Evolutionary conservation across 2,113 vertebrate genomes (phyloP).

Genomic region (Saguinus midas): DNA sequence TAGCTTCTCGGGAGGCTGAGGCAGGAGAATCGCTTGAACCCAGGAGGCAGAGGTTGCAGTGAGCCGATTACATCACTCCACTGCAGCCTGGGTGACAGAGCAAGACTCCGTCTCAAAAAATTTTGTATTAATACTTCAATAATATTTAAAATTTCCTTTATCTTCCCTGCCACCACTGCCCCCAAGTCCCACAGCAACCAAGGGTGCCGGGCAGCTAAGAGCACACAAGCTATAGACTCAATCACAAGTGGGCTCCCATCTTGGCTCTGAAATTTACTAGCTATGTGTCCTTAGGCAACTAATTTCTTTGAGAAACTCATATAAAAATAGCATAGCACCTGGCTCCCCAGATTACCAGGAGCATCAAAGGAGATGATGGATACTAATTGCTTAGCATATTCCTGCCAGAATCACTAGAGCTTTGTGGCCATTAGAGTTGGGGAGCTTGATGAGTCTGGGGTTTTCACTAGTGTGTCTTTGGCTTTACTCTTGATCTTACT

Average conservation of each 20-base stretch:
- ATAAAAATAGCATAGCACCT: not conserved
- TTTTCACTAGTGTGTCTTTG: not conserved
- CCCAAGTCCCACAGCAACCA: not conserved
- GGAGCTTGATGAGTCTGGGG: not conserved
- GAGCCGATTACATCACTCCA: too few relatives aligned
- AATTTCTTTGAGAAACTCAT: conserved; percentile 33
- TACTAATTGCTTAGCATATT: not conserved
- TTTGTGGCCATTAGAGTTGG: not conserved
- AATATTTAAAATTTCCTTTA: not conserved
- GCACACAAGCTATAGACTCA: not conserved
- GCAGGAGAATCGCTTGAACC: too few relatives aligned
- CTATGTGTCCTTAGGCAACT: not conserved
- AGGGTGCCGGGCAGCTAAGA: not conserved
- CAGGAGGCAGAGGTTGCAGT: too few relatives aligned
- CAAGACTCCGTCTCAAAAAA: too few relatives aligned
- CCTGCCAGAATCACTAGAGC: not conserved
- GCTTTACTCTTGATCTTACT: not conserved
- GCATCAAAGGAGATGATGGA: not conserved
- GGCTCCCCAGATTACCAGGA: not conserved
- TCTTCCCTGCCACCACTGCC: not conserved
- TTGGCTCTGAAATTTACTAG: not conserved
- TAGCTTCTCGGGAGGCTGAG: too few relatives aligned
- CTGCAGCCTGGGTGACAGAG: too few relatives aligned
- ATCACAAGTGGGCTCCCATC: not conserved
- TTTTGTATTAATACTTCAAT: not conserved